Base-by-base conservation (phyloP, 2,113 vertebrate genomes). In the Mesocricetus auratus region DNA sequence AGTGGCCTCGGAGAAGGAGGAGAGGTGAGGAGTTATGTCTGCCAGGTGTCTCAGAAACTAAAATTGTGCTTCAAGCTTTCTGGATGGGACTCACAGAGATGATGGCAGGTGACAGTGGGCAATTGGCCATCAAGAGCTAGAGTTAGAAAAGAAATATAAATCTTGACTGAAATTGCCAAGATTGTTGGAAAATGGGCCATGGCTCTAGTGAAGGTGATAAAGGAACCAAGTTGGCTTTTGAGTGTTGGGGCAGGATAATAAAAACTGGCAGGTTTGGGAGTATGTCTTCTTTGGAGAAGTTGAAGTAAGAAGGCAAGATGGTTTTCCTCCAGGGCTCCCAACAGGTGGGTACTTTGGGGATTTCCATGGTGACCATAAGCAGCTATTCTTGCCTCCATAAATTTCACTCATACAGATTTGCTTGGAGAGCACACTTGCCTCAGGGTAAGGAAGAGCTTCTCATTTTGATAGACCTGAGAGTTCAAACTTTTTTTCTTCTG, bases 401-500 rank as follows among this genome's bases (percentile, higher is more conserved):
- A 89, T 77, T 78, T n/a, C 26, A 53, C 58, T 85, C 68, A 10
- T 50, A 53, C 36, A 53, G 21, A 62, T 77, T 91, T 88, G 81
- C 75, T 74, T 83, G 33, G 56, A 74, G 77, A 64, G 13, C 50
- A 31, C 36, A 60, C 12, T n/a, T 94, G 79, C 16, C 56, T 89
- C 24, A 21, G 24, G 36, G 50, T 5, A 74, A 90, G 31, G 78
- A 83, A 81, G 78, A 50, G 9, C 66, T 53, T 78, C 53, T 78
- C 60, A 24, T 66, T 94, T 45, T 66, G 50, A 81, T 90, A 47
- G 39, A 5, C 69, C 58, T 60, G 33, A 85, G 53, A 89, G 86
- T 90, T 81, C 79, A 93, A 86, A 77, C 13, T 90, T 53, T 77
- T 88, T 86, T 86, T 60, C 69, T 95, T 89, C 91, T 5, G 85